Evolutionary conservation across 2,113 vertebrate genomes (phyloP).

Genomic region (Pseudopipra pipra): DNA sequence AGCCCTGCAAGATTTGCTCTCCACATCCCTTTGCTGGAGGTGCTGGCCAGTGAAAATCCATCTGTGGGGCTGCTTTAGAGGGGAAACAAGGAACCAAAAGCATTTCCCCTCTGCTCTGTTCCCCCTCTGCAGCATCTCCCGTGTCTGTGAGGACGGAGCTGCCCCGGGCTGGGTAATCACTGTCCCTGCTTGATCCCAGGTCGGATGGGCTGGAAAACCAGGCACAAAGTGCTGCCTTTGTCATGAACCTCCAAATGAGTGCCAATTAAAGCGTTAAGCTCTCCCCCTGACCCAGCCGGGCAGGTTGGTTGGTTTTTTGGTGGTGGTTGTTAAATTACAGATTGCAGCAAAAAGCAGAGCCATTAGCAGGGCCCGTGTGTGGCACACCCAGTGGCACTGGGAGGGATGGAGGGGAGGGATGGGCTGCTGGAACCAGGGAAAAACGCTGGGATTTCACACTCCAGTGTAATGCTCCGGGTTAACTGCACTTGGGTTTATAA

Average conservation of each 20-base stretch:
- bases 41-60: not conserved
- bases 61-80: not conserved
- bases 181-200: conserved; percentile 17
- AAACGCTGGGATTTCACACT: not conserved
- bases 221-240: conserved; percentile 46
- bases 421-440: not conserved
- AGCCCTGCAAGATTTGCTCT: not conserved
- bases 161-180: conserved; percentile 42
- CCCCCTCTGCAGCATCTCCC: not conserved
- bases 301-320: not conserved
- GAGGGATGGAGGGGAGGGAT: not conserved
- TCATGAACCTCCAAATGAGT: conserved; percentile 68
- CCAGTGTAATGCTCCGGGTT: not conserved
- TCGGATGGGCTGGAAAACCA: conserved; percentile 15
- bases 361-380: not conserved
- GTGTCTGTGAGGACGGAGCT: not conserved
- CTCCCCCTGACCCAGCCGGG: not conserved
- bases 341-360: not conserved
- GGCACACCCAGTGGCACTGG: not conserved
- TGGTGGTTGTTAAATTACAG: conserved; percentile 32
- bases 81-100: not conserved
- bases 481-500: too few relatives aligned
- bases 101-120: not conserved
- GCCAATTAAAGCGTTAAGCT: conserved; percentile 70
- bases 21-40: not conserved